Conservation (phyloP, 2,113 vertebrate species). For the Hemichromis elongatus region DNA sequence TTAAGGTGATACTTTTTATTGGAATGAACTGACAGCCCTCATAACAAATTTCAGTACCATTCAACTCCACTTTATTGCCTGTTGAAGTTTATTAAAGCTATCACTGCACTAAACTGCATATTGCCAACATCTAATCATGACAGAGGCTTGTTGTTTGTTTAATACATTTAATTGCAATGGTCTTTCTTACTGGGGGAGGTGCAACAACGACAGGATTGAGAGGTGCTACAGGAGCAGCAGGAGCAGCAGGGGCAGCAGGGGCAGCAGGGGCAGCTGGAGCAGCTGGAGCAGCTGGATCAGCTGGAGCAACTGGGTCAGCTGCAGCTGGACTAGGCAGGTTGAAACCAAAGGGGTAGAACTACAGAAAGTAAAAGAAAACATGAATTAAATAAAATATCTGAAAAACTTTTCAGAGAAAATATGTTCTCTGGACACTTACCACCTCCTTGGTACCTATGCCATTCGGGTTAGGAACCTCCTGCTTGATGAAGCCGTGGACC, state of each 20-base stretch:
- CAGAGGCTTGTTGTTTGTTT: background rate
- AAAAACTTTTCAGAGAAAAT: background rate
- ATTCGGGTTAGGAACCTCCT: conserved; percentile 31
- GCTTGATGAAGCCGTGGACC: conserved; percentile 57
- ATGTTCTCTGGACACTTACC: conserved; percentile 24
- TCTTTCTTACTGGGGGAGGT: conserved; percentile 12
- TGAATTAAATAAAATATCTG: background rate
- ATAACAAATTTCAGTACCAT: background rate
- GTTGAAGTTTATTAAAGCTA: background rate
- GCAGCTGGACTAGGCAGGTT: background rate
- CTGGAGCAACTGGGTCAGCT: background rate
- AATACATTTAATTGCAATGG: background rate
- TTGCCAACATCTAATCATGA: background rate
- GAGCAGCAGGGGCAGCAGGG: background rate
- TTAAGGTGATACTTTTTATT: background rate
- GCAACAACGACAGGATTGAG: background rate
- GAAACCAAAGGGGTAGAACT: conserved; percentile 49
- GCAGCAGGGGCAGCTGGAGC: background rate
- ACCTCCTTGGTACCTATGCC: conserved; percentile 37
- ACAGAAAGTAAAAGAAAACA: background rate
- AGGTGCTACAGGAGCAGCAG: background rate
- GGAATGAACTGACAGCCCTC: background rate
- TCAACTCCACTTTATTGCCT: background rate
- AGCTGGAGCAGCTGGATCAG: background rate
- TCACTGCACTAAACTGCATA: background rate